Conservation (phyloP, 2,888 invertebrate species). For the Synanthedon formicaeformis region DNA sequence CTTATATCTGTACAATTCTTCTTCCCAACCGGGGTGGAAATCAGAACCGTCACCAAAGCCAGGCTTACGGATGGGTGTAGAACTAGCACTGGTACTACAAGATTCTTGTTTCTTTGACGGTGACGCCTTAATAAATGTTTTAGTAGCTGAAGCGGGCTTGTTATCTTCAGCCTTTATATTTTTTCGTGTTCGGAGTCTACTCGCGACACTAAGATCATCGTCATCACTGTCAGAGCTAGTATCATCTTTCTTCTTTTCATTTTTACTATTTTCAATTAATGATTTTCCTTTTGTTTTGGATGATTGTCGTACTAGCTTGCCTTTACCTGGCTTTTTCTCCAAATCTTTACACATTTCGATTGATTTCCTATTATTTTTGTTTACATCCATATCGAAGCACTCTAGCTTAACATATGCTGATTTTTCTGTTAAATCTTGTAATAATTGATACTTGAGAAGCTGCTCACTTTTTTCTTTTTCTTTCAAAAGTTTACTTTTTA, state of each 20-base stretch:
- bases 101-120: constrained; percentile 43
- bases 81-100: constrained; percentile 39
- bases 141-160: constrained; percentile 22
- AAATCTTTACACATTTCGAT: constrained; percentile 43
- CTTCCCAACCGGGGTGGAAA: constrained; percentile 85
- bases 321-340: constrained; percentile 37
- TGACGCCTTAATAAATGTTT: constrained; percentile 45
- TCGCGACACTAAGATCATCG: constrained; percentile 46
- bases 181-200: constrained; percentile 58
- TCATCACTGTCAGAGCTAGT: constrained; percentile 56
- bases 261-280: constrained; percentile 37
- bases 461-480: constrained; percentile 48
- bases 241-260: constrained; percentile 34
- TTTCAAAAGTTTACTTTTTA: constrained; percentile 54
- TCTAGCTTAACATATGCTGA: constrained; percentile 61
- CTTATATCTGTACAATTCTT: constrained; percentile 85
- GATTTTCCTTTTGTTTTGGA: constrained; percentile 40
- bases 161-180: constrained; percentile 57
- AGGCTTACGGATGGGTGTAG: constrained; percentile 63
- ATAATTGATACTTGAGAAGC: constrained; percentile 44
- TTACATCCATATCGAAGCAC: constrained; percentile 59
- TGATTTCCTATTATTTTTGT: constrained; percentile 48
- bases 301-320: constrained; percentile 31
- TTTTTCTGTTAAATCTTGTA: constrained; percentile 60
- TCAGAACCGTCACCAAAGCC: constrained; percentile 78